Base-by-base conservation (phyloP, 2,888 invertebrate genomes). In the Watsonalla cultraria region DNA sequence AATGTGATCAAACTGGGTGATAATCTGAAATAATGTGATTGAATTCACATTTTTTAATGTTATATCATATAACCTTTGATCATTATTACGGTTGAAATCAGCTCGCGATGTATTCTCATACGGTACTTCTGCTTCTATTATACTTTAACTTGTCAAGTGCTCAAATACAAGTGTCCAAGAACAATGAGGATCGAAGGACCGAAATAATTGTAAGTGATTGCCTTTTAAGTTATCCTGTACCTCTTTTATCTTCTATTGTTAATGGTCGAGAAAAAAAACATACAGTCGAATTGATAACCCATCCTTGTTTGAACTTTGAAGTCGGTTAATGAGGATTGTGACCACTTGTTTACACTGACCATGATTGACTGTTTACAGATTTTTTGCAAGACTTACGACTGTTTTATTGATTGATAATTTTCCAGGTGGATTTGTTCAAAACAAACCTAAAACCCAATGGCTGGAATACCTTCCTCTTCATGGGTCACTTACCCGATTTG, bases 381-480 rank as follows among this genome's bases (percentile, higher is more conserved):
- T n/a, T n/a, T n/a, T n/a, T n/a, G n/a, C n/a, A n/a, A 34, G 4
- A 34, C 7, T 14, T 5, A 0, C 24, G 11, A 11, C 35, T 5
- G 9, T 37, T 37, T 8, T 37, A 37, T 37, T 37, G 9, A 11
- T 8, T 42, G 9, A 11, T 11, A 11, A 11, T 42, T 42, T 42
- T 42, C 11, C 78, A 88, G 87, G 66, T 63, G 5, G 70, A 81
- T 34, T 62, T 87, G 53, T 66, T 84, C 5, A 59, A 53, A 9
- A 51, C 53, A 2, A 81, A 86, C 68, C 68, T 80, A 34, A 80
- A 79, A 65, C 57, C 55, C 4, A 84, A 82, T 54, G 82, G 82
- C 14, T 86, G 86, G 83, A 66, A 70, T 45, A 85, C 80, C 11
- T 68, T 87, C 13, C 55, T 84, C 5, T 70, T 72, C 39, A 68